Evolutionary conservation across 35 echinoderm and acorn worm species (phyloP).

Genomic region (Stichopus chloronotus): DNA sequence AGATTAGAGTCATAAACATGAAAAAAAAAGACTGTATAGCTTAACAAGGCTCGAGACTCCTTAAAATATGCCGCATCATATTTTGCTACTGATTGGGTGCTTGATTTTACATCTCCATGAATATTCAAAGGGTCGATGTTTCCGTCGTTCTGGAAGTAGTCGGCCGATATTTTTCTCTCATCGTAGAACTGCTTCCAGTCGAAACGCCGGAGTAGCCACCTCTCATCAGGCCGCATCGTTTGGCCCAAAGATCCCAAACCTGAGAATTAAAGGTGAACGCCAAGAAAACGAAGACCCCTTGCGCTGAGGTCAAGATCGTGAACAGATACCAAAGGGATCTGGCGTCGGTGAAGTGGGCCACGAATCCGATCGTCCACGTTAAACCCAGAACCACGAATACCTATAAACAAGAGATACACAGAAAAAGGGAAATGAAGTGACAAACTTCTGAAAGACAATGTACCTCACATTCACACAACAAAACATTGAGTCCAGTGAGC

Average conservation of each 20-base stretch:
- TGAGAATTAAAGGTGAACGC: slow-evolving; percentile 38
- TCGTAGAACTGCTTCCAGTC: not conserved
- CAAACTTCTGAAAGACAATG: not conserved
- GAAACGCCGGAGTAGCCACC: not conserved
- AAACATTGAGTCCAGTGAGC: not conserved
- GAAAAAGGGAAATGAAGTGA: not conserved
- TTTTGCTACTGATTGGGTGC: too few relatives aligned
- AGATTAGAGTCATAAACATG: too few relatives aligned
- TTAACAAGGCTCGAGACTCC: too few relatives aligned
- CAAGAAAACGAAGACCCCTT: slow-evolving; percentile 56
- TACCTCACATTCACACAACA: not conserved
- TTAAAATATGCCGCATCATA: too few relatives aligned
- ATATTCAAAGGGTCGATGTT: not conserved
- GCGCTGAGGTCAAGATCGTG: slow-evolving; percentile 20
- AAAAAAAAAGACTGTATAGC: too few relatives aligned
- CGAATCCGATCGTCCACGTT: slow-evolving; percentile 38
- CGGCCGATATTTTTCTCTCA: not conserved
- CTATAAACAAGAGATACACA: slow-evolving; percentile 6
- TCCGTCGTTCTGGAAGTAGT: not conserved
- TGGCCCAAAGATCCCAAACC: slow-evolving; percentile 9
- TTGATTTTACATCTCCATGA: too few relatives aligned
- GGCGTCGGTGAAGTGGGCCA: not conserved
- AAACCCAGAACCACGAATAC: slow-evolving; percentile 24
- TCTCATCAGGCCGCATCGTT: not conserved
- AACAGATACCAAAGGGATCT: slow-evolving; percentile 38